These are phyloP conservation scores for Belgica antarctica DNA, from an alignment of 2,888 invertebrate species.

Conservation along the genomic window DNA sequence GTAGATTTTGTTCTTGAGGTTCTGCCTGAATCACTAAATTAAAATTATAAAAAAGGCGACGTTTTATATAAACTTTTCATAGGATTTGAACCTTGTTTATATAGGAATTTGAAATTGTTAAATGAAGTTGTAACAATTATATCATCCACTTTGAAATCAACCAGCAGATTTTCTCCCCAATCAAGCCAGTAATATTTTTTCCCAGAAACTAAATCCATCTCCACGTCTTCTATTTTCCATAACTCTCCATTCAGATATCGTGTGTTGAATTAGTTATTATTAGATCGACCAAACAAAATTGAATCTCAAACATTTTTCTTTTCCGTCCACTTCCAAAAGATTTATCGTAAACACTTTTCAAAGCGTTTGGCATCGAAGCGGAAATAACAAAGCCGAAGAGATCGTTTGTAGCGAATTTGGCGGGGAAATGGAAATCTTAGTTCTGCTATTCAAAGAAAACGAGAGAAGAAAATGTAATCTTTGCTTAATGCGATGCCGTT, in stretches of 20 bases:
- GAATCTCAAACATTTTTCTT: constrained; percentile 4
- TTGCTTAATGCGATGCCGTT: background rate
- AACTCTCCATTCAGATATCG: background rate
- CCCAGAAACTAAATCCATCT: too few species aligned
- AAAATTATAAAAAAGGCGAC: too few species aligned
- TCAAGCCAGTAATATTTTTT: too few species aligned
- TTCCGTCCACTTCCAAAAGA: background rate
- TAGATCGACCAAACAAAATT: constrained; percentile 14
- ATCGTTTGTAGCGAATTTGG: background rate
- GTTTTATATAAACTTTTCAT: too few species aligned
- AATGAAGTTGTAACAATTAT: too few species aligned
- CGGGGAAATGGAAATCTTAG: constrained; percentile 1
- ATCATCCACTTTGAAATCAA: too few species aligned
- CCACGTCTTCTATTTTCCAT: too few species aligned
- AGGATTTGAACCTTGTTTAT: too few species aligned
- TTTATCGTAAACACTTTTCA: constrained; percentile 28
- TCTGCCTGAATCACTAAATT: too few species aligned
- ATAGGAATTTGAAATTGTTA: too few species aligned
- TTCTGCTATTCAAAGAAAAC: background rate
- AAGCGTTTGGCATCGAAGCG: background rate
- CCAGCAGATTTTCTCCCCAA: background rate
- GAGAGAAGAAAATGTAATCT: too few species aligned
- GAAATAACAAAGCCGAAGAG: constrained; percentile 16
- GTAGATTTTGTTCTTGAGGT: too few species aligned
- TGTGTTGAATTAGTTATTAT: background rate